Evolutionary conservation across 2,797 vertebrate genomes (phyloP), one percentile per base, ranked within the genome.

Genomic region (Trematomus bernacchii): DNA sequence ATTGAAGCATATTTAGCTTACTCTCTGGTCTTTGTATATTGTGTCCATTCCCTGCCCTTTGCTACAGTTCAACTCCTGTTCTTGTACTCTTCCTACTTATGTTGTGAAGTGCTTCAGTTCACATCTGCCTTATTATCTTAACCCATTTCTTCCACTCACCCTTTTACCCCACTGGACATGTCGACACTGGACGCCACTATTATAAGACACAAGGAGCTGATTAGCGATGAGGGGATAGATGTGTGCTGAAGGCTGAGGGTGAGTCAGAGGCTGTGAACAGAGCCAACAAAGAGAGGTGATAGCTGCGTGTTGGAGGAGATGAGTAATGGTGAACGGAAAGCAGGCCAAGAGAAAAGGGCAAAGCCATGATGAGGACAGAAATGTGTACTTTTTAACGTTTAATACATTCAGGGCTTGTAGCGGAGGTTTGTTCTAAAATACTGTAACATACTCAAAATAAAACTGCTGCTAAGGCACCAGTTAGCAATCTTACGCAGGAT

Each of bases 221-320:
- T 84, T 82, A 83, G 71, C 62, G 43, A 50, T 65, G 79, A 66
- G 71, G 75, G 80, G 83, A 58, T 57, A 82, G 70, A 86, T 85
- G 73, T 76, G 72, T 71, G 71, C 82, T 77, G 91, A 87, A 79
- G 80, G 80, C 59, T 52, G 48, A 42, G 65, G 69, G 79, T 89
- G 87, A 91, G 44, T 82, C 88, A 84, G 73, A 79, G 64, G 43
- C 76, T 61, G 43, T 50, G 76, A 73, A 52, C 18, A 70, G 58
- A 83, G 72, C 66, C 54, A 64, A 76, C 78, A 83, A 52, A 72
- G 37, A 74, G 74, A 85, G 77, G 71, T 83, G 76, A 79, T 65
- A 68, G 78, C 42, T 71, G 55, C 42, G 50, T 51, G 63, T 78
- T 67, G 83, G 71, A 87, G 65, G 73, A 63, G 59, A 74, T 79